These are phyloP conservation scores for Thinocorus orbignyianus DNA, from an alignment of 2,113 vertebrate species.

Conservation along the genomic window DNA sequence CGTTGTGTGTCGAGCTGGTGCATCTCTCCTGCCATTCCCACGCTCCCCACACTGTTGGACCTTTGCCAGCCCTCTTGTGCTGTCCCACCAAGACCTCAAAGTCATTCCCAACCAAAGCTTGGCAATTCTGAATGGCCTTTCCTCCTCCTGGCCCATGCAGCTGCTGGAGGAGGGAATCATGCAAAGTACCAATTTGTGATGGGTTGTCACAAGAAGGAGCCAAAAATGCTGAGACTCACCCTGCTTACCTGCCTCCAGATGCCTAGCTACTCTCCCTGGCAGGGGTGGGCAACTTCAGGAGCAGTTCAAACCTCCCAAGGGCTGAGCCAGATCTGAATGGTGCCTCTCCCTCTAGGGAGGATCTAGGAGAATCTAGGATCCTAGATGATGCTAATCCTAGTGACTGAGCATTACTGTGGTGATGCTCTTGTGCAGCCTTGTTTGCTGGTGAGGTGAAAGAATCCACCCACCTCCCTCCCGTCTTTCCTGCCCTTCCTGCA, in stretches of 20 bases:
- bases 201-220: not conserved
- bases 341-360: not conserved
- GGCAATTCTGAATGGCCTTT: no score
- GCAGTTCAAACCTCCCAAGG: not conserved
- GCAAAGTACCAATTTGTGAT: not conserved
- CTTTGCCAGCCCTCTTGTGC: not conserved
- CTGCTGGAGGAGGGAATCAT: not conserved
- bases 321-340: not conserved
- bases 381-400: not conserved
- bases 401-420: not conserved
- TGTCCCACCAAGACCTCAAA: not conserved
- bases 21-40: not conserved
- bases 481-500: not conserved
- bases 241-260: not conserved
- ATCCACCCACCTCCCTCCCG: not conserved
- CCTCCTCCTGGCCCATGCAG: not conserved
- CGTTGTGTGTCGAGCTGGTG: accelerated
- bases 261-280: not conserved
- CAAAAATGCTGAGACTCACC: not conserved
- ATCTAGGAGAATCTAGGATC: not conserved
- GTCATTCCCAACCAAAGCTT: not conserved
- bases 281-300: not conserved
- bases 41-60: accelerated
- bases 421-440: not conserved
- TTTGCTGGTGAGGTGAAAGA: not conserved